Evolutionary conservation across 2,113 vertebrate species (phyloP).

Genomic region (Strix uralensis): DNA sequence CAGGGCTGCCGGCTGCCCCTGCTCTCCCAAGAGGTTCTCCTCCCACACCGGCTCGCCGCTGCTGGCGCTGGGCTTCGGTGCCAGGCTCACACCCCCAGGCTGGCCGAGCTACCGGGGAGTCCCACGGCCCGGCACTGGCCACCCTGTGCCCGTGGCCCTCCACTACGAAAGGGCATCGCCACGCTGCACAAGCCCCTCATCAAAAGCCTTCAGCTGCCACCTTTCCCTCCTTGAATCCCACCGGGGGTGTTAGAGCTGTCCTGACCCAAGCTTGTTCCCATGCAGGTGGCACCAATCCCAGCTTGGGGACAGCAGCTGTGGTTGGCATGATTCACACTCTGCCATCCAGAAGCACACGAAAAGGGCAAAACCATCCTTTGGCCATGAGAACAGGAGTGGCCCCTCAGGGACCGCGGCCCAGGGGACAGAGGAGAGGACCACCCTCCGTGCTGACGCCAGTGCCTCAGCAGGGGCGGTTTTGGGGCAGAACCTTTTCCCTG

Average conservation of each 20-base stretch:
- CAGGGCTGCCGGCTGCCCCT: neutral
- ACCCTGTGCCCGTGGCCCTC: fast-evolving
- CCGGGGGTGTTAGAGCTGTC: fast-evolving
- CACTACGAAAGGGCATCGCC: fast-evolving
- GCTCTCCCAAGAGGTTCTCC: neutral
- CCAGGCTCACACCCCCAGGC: neutral
- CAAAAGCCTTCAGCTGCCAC: neutral
- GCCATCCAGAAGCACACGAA: neutral
- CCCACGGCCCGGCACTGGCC: fast-evolving
- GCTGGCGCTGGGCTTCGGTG: neutral
- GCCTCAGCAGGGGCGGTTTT: neutral
- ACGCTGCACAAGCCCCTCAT: fast-evolving
- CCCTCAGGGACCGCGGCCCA: fast-evolving
- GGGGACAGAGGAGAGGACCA: too few species aligned
- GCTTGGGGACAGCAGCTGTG: neutral
- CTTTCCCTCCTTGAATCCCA: neutral
- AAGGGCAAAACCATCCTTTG: neutral
- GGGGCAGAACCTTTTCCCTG: neutral
- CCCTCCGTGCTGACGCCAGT: fast-evolving
- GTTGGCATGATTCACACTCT: fast-evolving
- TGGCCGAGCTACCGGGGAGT: neutral
- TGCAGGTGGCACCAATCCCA: fast-evolving
- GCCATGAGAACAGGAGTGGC: fast-evolving
- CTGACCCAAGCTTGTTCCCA: neutral
- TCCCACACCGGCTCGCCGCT: fast-evolving